A percentile compares a stretch with the other conserved stretches of the same genome.
Conservation (phyloP, 1,140 invertebrate genomes). For the Drosophila sechellia region DNA sequence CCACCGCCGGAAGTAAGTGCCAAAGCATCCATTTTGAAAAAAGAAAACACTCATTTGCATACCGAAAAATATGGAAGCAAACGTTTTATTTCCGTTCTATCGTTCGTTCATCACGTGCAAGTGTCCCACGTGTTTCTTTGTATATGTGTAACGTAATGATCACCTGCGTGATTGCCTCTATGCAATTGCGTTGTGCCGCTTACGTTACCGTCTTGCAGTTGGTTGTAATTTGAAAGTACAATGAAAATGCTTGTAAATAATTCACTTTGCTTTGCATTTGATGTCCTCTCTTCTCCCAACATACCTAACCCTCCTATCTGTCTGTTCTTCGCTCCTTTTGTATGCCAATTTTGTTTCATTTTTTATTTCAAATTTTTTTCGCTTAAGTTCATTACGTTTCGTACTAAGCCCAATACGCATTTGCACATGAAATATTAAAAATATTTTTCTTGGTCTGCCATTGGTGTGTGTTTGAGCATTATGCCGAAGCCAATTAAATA, state of each 20-base stretch:
- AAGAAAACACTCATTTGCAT: slow-evolving; percentile 28
- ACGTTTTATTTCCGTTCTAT: slow-evolving; percentile 51
- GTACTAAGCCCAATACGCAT: slow-evolving; percentile 52
- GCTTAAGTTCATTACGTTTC: slow-evolving; percentile 28
- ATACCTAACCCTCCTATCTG: slow-evolving; percentile 10
- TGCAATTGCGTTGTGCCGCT: slow-evolving; percentile 64
- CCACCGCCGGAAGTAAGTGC: slow-evolving; percentile 80
- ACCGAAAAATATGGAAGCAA: slow-evolving; percentile 26
- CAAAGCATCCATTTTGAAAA: slow-evolving; percentile 54
- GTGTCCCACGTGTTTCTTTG: slow-evolving; percentile 46
- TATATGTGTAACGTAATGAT: slow-evolving; percentile 72
- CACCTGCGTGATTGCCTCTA: slow-evolving; percentile 65
- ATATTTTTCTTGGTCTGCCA: slow-evolving; percentile 67
- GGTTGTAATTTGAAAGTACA: slow-evolving; percentile 82
- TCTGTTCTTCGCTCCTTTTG: slow-evolving; percentile 12
- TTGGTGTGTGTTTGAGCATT: slow-evolving; percentile 61
- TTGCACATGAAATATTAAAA: slow-evolving; percentile 82
- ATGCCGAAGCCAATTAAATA: slow-evolving; percentile 72
- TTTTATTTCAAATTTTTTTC: slow-evolving; percentile 8
- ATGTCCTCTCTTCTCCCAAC: slow-evolving; percentile 14
- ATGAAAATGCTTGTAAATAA: slow-evolving; percentile 84
- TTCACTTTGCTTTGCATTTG: slow-evolving; percentile 73
- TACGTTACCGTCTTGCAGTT: slow-evolving; percentile 77
- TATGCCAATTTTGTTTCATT: slow-evolving; percentile 8
- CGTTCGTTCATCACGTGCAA: slow-evolving; percentile 57